A percentile compares a stretch with the other conserved stretches of the same genome.
phyloP scores from a whole-genome alignment of 2,113 vertebrate genomes.

The Catagonus wagneri region DNA sequence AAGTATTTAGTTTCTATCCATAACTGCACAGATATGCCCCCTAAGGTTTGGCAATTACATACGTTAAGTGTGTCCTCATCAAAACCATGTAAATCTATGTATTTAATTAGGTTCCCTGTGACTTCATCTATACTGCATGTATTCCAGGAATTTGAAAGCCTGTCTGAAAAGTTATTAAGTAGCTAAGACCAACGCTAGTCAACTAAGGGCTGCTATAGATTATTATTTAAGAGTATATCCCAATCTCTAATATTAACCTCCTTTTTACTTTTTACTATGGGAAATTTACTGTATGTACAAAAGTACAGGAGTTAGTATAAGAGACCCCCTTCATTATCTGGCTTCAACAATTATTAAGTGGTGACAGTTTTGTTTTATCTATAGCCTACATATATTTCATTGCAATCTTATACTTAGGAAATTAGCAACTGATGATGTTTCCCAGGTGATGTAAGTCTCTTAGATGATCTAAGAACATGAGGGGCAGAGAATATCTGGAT shows the following conservation, averaged over 20 bases:
- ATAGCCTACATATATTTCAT: neutral
- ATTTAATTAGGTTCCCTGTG: constrained; percentile 48
- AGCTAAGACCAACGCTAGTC: neutral
- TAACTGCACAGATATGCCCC: neutral
- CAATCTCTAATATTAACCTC: neutral
- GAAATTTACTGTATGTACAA: neutral
- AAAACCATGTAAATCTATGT: neutral
- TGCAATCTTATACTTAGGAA: neutral
- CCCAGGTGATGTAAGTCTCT: neutral
- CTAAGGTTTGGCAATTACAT: neutral
- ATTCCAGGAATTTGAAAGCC: neutral
- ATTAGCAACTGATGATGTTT: neutral
- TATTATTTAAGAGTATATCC: neutral
- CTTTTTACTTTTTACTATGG: neutral
- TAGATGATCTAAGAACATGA: neutral
- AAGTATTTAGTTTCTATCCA: neutral
- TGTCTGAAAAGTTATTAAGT: constrained; percentile 10
- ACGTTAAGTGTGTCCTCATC: constrained; percentile 10
- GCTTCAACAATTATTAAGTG: neutral
- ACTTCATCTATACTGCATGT: neutral
- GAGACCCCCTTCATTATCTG: neutral
- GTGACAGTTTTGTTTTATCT: neutral
- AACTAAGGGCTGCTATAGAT: neutral
- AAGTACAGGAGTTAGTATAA: neutral
- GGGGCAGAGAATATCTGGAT: neutral